These are phyloP conservation scores for Lanius collurio DNA, from an alignment of 2,113 vertebrate species.

Conservation along the genomic window DNA sequence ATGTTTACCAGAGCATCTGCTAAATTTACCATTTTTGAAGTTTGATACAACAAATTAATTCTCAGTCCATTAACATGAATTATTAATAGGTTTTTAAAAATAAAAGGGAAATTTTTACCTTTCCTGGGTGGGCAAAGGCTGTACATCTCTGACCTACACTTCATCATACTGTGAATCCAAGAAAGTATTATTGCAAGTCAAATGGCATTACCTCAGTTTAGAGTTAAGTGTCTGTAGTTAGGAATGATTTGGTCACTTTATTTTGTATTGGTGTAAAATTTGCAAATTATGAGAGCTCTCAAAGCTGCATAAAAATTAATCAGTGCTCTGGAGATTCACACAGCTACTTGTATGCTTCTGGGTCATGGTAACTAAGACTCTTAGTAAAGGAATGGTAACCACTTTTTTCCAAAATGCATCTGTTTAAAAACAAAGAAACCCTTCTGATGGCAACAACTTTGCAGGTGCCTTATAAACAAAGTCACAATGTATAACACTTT, in stretches of 20 bases:
- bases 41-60: not conserved
- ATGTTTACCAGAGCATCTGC: conserved; percentile 11
- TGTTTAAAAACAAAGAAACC: not conserved
- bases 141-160: not conserved
- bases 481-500: not conserved
- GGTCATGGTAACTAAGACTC: not conserved
- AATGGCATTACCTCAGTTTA: not conserved
- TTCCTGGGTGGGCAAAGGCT: not conserved
- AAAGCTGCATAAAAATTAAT: not conserved
- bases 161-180: not conserved
- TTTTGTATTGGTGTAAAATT: not conserved
- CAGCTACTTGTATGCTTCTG: not conserved
- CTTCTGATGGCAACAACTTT: not conserved
- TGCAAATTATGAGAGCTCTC: not conserved
- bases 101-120: not conserved
- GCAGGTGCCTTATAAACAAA: not conserved
- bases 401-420: not conserved
- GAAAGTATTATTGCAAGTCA: not conserved
- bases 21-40: not conserved
- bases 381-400: not conserved
- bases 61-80: not conserved
- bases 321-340: not conserved
- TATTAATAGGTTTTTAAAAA: not conserved
- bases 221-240: not conserved
- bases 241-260: not conserved